Base-by-base conservation (phyloP, 1,140 invertebrate species). In the Pogonomyrmex barbatus region DNA sequence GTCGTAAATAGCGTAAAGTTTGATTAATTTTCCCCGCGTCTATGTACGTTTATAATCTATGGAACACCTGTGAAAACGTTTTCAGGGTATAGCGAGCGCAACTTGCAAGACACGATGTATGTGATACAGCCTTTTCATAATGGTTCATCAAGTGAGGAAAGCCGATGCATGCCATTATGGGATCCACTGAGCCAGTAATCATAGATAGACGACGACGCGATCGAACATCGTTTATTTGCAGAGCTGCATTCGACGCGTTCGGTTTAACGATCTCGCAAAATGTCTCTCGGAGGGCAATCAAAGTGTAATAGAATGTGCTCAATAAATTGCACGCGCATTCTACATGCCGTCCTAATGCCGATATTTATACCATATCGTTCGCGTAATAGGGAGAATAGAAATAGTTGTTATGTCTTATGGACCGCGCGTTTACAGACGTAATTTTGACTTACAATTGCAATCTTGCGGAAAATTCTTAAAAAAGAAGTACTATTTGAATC, bases 261-360 rank as follows among this genome's bases (percentile, higher is more conserved):
- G 73, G 45, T 87, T 89, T 87, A 89, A 89, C 88, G 78, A 84
- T 84, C 85, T 87, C 67, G 78, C 76, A 87, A 88, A 85, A 90
- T 60, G 70, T 36, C 75, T 88, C 88, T 60, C 58, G 75, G 39
- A 0, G 39, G 63, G 12, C 65, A 90, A 90, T 90, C 89, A 88
- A 88, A 88, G 56, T 54, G 68, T 90, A 90, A 89, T 85, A 85
- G 81, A 90, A 89, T 85, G 81, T 63, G 65, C 45, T 60, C 78
- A 54, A 90, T 90, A 90, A 90, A 90, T 81, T 65, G 70, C 54
- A 33, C 63, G 10, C 47, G 50, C 52, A 36, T 6, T 30, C 39
- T n/a, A 24, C 1, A 30, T n/a, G 33, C 33, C 39, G 54, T 50
- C 24, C 33, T 42, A n/a, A 36, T 30, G 42, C 36, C 30, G 14